A percentile compares a stretch with the other conserved stretches of the same genome.
Conservation (phyloP, 2,888 invertebrate species). For the Leucozona laternaria region DNA sequence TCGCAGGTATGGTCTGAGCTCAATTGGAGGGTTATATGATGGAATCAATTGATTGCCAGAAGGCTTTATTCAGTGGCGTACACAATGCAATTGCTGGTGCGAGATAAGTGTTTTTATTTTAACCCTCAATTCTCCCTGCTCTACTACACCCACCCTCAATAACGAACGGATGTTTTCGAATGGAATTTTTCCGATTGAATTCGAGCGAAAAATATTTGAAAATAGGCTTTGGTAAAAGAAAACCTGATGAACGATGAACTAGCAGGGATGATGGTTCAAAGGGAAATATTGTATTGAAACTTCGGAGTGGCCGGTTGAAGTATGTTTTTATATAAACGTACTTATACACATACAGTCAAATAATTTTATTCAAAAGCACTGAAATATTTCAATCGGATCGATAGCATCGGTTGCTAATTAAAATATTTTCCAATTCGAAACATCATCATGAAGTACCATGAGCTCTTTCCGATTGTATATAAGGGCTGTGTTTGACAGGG, state of each 20-base stretch:
- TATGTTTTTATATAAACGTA: neutral
- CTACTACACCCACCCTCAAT: neutral
- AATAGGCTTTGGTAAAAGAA: conserved; percentile 25
- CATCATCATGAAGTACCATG: conserved; percentile 16
- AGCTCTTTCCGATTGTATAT: neutral
- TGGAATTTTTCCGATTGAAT: conserved; percentile 74
- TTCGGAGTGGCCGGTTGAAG: neutral
- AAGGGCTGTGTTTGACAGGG: neutral
- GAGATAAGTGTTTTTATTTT: conserved; percentile 45
- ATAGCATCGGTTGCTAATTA: conserved; percentile 65
- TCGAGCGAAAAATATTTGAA: conserved; percentile 66
- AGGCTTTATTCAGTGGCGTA: conserved; percentile 29
- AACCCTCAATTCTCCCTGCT: neutral
- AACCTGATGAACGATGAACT: conserved; percentile 5
- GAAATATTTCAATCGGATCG: conserved; percentile 52
- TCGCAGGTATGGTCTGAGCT: conserved; percentile 40
- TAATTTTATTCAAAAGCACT: conserved; percentile 46
- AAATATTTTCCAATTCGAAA: conserved; percentile 56
- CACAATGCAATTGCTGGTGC: conserved; percentile 44
- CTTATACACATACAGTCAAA: neutral
- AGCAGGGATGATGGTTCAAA: conserved; percentile 28
- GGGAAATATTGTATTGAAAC: conserved; percentile 38
- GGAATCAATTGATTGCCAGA: conserved; percentile 46
- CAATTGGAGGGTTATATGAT: neutral
- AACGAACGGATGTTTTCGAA: conserved; percentile 51